Evolutionary conservation across 1,140 invertebrate species (phyloP).

Genomic region (Popillia japonica): DNA sequence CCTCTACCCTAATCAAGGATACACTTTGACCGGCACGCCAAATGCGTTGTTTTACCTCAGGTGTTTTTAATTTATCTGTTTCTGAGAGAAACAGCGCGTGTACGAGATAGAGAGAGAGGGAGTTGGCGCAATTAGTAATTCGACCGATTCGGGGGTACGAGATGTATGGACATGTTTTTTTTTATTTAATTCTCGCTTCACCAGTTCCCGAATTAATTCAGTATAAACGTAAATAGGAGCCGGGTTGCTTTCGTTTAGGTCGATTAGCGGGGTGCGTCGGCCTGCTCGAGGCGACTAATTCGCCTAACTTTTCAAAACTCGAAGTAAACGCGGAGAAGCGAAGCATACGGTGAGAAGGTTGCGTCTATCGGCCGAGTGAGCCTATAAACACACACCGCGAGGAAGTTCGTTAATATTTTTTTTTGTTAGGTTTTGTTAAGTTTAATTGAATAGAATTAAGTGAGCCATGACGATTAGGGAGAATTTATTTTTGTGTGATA

Average conservation of each 20-base stretch:
- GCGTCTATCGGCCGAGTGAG: neutral
- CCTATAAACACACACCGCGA: too few species aligned
- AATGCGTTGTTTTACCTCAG: conserved; percentile 31
- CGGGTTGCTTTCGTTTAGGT: conserved; percentile 46
- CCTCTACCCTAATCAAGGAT: conserved; percentile 15
- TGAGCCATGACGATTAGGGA: too few species aligned
- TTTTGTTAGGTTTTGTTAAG: too few species aligned
- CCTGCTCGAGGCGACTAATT: conserved; percentile 47
- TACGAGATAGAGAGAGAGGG: neutral
- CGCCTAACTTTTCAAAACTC: conserved; percentile 46
- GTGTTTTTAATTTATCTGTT: conserved; percentile 33
- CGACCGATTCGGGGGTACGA: neutral
- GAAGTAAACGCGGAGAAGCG: neutral
- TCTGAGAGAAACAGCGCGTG: conserved; percentile 18
- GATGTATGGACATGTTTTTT: conserved; percentile 17
- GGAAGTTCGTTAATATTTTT: too few species aligned
- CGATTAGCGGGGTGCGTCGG: conserved; percentile 48
- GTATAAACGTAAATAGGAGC: conserved; percentile 50
- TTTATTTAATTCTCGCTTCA: conserved; percentile 48
- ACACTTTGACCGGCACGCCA: conserved; percentile 21
- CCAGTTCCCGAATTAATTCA: conserved; percentile 50
- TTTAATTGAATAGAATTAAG: too few species aligned
- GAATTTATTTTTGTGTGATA: too few species aligned
- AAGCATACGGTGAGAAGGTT: neutral
- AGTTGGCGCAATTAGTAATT: conserved; percentile 17